A percentile compares a stretch with the other conserved stretches of the same genome.
These are phyloP conservation scores for Chrysopa pallens DNA, from an alignment of 1,140 invertebrate genomes.

Conservation along the genomic window DNA sequence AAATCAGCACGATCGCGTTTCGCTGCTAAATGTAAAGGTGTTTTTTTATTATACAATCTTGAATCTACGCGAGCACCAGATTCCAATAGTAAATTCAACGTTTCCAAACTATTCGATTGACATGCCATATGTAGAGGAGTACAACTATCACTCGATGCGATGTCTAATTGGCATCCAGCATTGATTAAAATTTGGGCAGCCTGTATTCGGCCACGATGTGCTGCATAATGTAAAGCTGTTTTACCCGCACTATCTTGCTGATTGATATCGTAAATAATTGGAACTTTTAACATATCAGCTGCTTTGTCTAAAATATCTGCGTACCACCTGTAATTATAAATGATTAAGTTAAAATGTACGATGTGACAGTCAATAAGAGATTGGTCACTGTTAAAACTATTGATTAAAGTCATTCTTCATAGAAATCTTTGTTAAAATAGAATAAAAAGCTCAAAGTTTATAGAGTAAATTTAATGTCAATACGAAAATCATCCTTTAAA, in stretches of 20 bases:
- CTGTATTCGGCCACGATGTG: slow-evolving; percentile 30
- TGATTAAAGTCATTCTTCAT: no score
- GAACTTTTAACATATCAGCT: slow-evolving; percentile 20
- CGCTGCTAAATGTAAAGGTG: slow-evolving; percentile 77
- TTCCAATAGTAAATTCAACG: slow-evolving; percentile 53
- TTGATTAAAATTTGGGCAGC: slow-evolving; percentile 13
- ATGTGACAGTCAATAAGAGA: slow-evolving; percentile 3
- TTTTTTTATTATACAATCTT: slow-evolving; percentile 75
- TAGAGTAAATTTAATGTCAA: no score
- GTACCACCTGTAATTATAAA: slow-evolving; percentile 19
- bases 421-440: no score
- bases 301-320: slow-evolving; percentile 33
- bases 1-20: slow-evolving; percentile 37
- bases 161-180: slow-evolving; percentile 17
- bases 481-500: no score
- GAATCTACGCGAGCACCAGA: slow-evolving; percentile 68
- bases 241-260: slow-evolving; percentile 29
- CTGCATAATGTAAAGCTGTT: slow-evolving; percentile 38
- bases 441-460: no score
- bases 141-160: slow-evolving; percentile 14
- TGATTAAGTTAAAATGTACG: slow-evolving; percentile 13
- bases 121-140: slow-evolving; percentile 38
- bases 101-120: slow-evolving; percentile 27
- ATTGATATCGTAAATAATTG: slow-evolving; percentile 24
- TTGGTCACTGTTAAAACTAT: no score